A percentile compares a stretch with the other conserved stretches of the same genome.
Conservation (phyloP, 2,113 vertebrate genomes). For the Damaliscus lunatus region DNA sequence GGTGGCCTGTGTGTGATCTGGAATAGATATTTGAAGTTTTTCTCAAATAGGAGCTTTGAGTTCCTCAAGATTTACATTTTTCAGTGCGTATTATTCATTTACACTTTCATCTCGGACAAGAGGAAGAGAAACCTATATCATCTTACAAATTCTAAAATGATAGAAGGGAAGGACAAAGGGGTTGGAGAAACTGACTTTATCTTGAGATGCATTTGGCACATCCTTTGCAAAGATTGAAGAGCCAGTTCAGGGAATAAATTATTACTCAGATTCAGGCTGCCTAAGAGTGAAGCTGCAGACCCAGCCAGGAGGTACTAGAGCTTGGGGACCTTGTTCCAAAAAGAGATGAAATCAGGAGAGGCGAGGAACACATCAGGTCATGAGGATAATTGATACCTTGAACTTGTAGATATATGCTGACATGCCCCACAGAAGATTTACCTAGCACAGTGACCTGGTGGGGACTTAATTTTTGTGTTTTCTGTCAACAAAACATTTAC, state of each 20-base stretch:
- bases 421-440: neutral
- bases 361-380: neutral
- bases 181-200: neutral
- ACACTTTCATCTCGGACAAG: conserved; percentile 31
- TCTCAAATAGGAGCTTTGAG: conserved; percentile 23
- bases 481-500: neutral
- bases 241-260: conserved; percentile 51
- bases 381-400: neutral
- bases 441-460: neutral
- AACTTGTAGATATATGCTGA: neutral
- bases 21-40: conserved; percentile 56
- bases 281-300: neutral
- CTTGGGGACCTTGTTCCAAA: conserved; percentile 15
- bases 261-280: conserved; percentile 17
- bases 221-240: conserved; percentile 39
- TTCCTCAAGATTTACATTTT: conserved; percentile 18
- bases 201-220: conserved; percentile 52
- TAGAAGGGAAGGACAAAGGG: neutral
- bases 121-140: conserved; percentile 40
- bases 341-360: conserved; percentile 4
- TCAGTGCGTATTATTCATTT: conserved; percentile 36
- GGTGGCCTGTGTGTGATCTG: conserved; percentile 38
- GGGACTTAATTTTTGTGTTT: neutral
- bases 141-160: conserved; percentile 55
- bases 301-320: conserved; percentile 10